These are phyloP conservation scores for Nothoprocta pentlandii DNA, from an alignment of 2,113 vertebrate genomes.

Conservation along the genomic window DNA sequence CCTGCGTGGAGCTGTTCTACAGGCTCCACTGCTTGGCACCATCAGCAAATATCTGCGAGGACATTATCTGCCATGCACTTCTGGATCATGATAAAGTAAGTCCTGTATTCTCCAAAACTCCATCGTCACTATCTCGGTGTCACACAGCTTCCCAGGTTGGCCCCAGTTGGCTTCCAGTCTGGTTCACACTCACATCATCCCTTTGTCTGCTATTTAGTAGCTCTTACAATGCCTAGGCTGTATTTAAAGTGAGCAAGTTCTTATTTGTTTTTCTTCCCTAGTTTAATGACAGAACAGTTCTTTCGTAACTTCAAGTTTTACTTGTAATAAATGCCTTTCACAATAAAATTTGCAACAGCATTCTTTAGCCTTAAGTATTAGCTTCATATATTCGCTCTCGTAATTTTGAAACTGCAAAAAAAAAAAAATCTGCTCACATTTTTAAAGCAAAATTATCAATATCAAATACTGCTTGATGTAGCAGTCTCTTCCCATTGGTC, in stretches of 20 bases:
- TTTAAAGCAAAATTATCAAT: not conserved
- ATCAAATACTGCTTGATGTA: not conserved
- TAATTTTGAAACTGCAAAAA: not conserved
- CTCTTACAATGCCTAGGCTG: not conserved
- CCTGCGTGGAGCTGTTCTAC: slow-evolving; percentile 95
- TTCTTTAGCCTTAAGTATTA: not conserved
- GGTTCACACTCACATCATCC: rapidly evolving
- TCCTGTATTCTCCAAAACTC: not conserved
- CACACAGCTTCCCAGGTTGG: not conserved
- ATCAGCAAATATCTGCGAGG: slow-evolving; percentile 90
- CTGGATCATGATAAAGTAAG: slow-evolving; percentile 89
- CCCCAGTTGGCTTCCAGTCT: not conserved
- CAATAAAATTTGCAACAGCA: not conserved
- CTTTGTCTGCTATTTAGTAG: not conserved
- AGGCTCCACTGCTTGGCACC: slow-evolving; percentile 95
- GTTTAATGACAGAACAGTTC: not conserved
- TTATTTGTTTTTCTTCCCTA: not conserved
- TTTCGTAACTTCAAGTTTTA: not conserved
- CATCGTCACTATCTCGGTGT: not conserved
- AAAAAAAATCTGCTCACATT: not conserved
- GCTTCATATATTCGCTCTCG: not conserved
- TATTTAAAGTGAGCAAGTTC: not conserved
- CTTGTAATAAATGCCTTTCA: not conserved
- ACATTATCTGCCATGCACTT: slow-evolving; percentile 93
- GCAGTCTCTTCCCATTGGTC: not conserved